Base-by-base conservation (phyloP, 2,888 invertebrate genomes). In the Cataglyphis livida region DNA sequence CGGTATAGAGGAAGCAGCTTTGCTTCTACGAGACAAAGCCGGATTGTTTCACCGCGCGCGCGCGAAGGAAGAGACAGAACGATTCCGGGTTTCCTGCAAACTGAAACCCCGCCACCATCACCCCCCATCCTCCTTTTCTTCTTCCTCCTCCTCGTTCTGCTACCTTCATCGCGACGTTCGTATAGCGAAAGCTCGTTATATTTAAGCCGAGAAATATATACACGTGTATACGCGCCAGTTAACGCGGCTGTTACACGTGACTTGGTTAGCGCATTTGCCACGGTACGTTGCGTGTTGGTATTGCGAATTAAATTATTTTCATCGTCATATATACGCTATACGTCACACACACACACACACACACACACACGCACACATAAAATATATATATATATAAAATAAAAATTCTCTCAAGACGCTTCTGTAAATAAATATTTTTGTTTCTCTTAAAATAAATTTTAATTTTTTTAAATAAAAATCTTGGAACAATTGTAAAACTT, bases 21-120 rank as follows among this genome's bases (percentile, higher is more conserved):
- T 76, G 70, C 79, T 87, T 85, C 66, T 64, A 71, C 51, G 85
- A 82, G 71, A 79, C 79, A 86, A 87, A 81, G 84, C 81, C 73
- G 54, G 66, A 71, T 83, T 70, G 81, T 82, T 86, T 59, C 54
- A 28, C 51, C 70, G 75, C 54, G 70, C 18, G 70, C 18, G 48
- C 48, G 59, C 41, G 10, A 84, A 87, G 70, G 71, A 81, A 66
- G 71, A 59, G 62, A 10, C 28, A 66, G 66, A 57, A 79, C 48
- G 71, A 57, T 68, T 57, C 78, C 57, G 75, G 65, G 79, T 61
- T 89, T 89, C 87, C 79, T 70, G 74, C 64, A 82, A 64, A 74
- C 71, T 66, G 44, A 78, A 78, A 78, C 41, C 78, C 48, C 44
- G 64, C 38, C 61, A 25, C 78, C 74, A 32, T 51, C 75, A 25